Conservation (phyloP, 92 coral and sea anemone species). For the Epizoanthus scotinus region DNA sequence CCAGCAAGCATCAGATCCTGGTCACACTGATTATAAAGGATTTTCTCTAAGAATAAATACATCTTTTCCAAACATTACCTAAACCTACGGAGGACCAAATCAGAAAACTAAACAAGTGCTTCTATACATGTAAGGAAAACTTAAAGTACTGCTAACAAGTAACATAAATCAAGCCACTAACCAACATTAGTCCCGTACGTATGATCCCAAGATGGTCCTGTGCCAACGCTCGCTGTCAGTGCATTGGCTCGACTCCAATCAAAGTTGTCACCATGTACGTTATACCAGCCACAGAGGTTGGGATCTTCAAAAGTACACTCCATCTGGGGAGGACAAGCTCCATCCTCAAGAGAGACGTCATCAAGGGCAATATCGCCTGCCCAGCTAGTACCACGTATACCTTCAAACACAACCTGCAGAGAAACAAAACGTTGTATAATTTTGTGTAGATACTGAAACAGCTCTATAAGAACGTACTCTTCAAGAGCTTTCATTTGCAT, state of each 20-base stretch:
- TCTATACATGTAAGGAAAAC: no score
- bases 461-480: no score
- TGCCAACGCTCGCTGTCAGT: conserved; percentile 78
- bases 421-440: not conserved
- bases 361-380: conserved; percentile 93
- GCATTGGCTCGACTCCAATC: conserved; percentile 96
- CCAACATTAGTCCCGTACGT: conserved; percentile 81
- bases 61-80: no score
- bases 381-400: conserved; percentile 81
- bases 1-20: no score
- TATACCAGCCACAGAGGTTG: conserved; percentile 84
- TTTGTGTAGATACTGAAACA: no score
- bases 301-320: conserved; percentile 86
- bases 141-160: no score
- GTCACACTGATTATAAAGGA: no score
- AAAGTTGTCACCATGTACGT: conserved; percentile 90
- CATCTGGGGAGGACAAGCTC: conserved; percentile 79
- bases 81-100: no score
- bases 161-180: conserved; percentile 22
- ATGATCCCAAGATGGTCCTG: conserved; percentile 90
- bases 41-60: no score
- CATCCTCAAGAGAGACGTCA: conserved; percentile 83
- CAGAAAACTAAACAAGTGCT: no score
- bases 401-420: conserved; percentile 87
- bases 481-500: no score